Percentiles rank a stretch among this genome's conserved stretches.
phyloP scores from a whole-genome alignment of 35 echinoderm and acorn worm genomes.

The Apostichopus parvimensis region DNA sequence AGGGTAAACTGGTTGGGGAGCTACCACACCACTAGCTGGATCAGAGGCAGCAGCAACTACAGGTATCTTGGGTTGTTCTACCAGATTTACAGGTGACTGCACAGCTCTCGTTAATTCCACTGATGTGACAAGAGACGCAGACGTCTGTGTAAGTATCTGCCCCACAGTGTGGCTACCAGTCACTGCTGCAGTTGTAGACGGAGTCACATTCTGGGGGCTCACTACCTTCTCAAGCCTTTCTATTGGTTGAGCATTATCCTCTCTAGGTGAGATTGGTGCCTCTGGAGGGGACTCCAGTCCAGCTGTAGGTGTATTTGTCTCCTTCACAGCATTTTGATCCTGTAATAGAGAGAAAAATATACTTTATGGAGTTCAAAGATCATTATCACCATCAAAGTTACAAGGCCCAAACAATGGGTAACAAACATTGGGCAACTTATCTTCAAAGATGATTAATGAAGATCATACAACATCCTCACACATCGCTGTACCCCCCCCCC shows the following conservation, averaged over 20 bases:
- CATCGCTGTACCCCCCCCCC: too few relatives aligned
- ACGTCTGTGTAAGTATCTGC: neutral
- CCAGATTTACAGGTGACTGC: constrained; percentile 32
- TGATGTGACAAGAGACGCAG: neutral
- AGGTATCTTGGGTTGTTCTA: constrained; percentile 24
- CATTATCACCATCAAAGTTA: too few relatives aligned
- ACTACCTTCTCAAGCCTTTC: constrained; percentile 39
- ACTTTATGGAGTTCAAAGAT: neutral
- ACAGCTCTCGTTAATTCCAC: constrained; percentile 18
- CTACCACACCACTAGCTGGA: neutral
- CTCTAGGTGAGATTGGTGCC: constrained; percentile 30
- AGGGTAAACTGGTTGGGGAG: constrained; percentile 53
- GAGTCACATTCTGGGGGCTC: constrained; percentile 9
- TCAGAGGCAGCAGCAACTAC: neutral
- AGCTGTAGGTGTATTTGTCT: neutral
- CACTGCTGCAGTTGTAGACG: neutral
- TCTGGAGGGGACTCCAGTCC: constrained; percentile 18
- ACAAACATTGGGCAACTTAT: too few relatives aligned
- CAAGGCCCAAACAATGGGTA: too few relatives aligned
- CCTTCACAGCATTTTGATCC: constrained; percentile 30
- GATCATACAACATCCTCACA: too few relatives aligned
- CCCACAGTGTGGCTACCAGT: neutral
- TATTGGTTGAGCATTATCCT: neutral
- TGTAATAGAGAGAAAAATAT: neutral
- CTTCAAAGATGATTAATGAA: too few relatives aligned